Conservation (phyloP, 1,140 invertebrate genomes). For the Drosophila ficusphila region DNA sequence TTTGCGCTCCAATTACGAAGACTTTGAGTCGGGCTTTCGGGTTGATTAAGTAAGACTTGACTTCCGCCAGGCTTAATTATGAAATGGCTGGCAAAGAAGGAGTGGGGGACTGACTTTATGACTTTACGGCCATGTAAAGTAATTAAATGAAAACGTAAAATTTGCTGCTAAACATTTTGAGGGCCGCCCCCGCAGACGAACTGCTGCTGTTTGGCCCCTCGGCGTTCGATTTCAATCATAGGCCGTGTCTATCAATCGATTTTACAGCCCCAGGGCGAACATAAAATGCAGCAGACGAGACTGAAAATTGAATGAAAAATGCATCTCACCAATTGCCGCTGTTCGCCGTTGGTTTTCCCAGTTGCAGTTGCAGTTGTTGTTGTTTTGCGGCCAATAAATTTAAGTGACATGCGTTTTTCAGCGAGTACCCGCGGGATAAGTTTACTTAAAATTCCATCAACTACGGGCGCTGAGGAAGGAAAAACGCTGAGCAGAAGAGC, state of each 20-base stretch:
- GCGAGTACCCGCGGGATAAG: conserved; percentile 78
- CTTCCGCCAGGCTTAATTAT: conserved; percentile 49
- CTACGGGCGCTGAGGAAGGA: conserved; percentile 47
- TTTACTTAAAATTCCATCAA: conserved; percentile 70
- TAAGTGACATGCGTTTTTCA: conserved; percentile 82
- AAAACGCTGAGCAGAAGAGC: neutral
- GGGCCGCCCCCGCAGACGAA: conserved; percentile 10
- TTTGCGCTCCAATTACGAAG: conserved; percentile 66
- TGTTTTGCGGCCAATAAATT: conserved; percentile 80
- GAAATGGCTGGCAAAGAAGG: neutral
- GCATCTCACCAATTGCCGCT: conserved; percentile 64
- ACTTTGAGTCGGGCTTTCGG: conserved; percentile 37
- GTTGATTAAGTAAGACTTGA: conserved; percentile 57
- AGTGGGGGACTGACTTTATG: conserved; percentile 25
- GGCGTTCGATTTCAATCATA: conserved; percentile 74
- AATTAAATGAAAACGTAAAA: conserved; percentile 72
- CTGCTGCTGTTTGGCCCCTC: neutral
- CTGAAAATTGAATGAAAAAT: conserved; percentile 80
- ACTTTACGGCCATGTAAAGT: conserved; percentile 66
- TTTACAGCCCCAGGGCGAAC: conserved; percentile 63
- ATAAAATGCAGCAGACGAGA: conserved; percentile 52
- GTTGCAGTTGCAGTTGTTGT: conserved; percentile 52
- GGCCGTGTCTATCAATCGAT: conserved; percentile 71
- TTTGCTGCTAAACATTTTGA: conserved; percentile 66
- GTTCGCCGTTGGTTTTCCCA: conserved; percentile 25